Base-by-base conservation (phyloP, 2,797 vertebrate genomes). In the Centropyge bicolor region DNA sequence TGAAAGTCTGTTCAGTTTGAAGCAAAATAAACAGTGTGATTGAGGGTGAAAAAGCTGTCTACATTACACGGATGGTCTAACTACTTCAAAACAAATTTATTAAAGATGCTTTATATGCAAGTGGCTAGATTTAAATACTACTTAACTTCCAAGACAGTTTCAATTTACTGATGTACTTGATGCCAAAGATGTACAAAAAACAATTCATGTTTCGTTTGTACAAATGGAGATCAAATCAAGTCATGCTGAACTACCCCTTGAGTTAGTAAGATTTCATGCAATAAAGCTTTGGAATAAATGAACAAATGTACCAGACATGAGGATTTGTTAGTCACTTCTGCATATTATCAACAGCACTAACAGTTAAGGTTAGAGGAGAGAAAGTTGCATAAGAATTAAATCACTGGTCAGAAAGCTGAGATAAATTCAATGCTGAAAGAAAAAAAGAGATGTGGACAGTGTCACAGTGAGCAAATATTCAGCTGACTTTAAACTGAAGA, bases 361-460 rank as follows among this genome's bases (percentile, higher is more conserved):
- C 16, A 7, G 52, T 35, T 0, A 9, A 20, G 22, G 27, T 48
- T n/a, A 45, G 54, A 55, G 27, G n/a, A 51, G n/a, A 40, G 24
- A 20, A 3, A 17, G 10, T 12, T 31, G 48, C 4, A n/a, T 13
- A 36, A n/a, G 16, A 66, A 13, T 20, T 19, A 24, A 31, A 62
- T 63, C 49, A 22, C 12, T 36, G 46, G 36, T 60, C 69, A 38
- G 57, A 16, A 13, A 0, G 14, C 52, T 13, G 19, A 36, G 12
- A 31, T 14, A 20, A 38, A 49, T 27, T 69, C 60, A 49, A 46
- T 0, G 14, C 43, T 38, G 9, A 9, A 49, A 66, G 66, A 70
- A 38, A 3, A 73, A 66, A 40, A 31, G 12, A 76, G 61, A 27
- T 12, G 67, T 16, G 61, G 77, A 77, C 67, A 46, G 51, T 60